Base-by-base conservation (phyloP, 2,888 invertebrate genomes). In the Neoitamus cyanurus region DNA sequence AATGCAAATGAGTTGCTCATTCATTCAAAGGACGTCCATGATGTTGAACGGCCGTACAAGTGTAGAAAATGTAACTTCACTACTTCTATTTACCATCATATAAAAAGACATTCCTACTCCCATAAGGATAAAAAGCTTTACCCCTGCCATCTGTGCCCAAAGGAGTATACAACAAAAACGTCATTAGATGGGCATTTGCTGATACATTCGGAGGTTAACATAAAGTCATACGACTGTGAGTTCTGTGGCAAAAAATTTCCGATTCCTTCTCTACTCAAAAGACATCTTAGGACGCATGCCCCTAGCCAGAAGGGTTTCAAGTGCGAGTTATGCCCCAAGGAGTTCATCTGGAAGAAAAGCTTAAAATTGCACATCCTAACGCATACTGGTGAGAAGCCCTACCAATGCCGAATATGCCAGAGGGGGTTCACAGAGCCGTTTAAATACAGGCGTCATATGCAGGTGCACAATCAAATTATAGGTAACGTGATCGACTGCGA, bases 321-420 rank as follows among this genome's bases (percentile, higher is more conserved):
- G 30, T 77, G 77, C 15, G 3, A 77, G n/a, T 30, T 77, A 58
- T 84, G 84, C 48, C 13, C 28, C 1, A 84, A 83, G 28, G 75
- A 48, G 4, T 85, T 48, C 58, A 48, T 48, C 1, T 70, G 28
- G 1, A 34, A 46, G 25, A 3, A 20, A 1, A 82, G 48, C 34
- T 77, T 85, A 1, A 72, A 77, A 15, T 7, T 46, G 11, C 85
- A 85, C 36, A 36, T 15, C 2, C 70, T 75, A 20, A 31, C 42
- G 13, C 85, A 85, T 3, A 82, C 84, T 3, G 68, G 78, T 11
- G 85, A 85, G 13, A 73, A 68, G 5, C 83, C 80, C 1, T 85
- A 69, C n/a, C 20, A 20, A 4, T 85, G 85, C 28, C n/a, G 5
- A 15, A 69, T 30, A 11, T 85, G 85, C 77, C 48, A 83, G n/a